Percentiles rank a stretch among this genome's conserved stretches.
These are phyloP conservation scores for Ichneumon xanthorius DNA, from an alignment of 2,888 invertebrate species.

Conservation along the genomic window DNA sequence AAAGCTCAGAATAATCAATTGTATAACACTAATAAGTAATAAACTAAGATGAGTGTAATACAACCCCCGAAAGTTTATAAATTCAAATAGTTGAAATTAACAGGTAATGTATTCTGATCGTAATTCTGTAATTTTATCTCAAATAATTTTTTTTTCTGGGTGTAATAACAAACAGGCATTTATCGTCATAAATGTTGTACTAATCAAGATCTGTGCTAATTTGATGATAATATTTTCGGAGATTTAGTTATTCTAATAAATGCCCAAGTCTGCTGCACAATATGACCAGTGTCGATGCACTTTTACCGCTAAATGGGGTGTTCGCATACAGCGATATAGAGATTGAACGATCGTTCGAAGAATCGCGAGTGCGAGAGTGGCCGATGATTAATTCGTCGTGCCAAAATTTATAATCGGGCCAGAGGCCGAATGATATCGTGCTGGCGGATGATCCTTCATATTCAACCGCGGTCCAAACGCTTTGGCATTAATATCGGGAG, in stretches of 20 bases:
- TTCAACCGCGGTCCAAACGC: constrained; percentile 40
- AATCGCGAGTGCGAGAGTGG: constrained; percentile 18
- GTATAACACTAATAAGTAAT: too few relatives aligned
- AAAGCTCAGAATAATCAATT: too few relatives aligned
- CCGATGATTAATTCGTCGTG: constrained; percentile 45
- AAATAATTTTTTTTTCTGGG: too few relatives aligned
- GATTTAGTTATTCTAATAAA: neutral
- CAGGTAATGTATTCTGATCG: too few relatives aligned
- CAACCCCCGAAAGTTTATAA: too few relatives aligned
- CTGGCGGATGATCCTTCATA: constrained; percentile 49
- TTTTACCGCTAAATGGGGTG: neutral
- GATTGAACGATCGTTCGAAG: constrained; percentile 27
- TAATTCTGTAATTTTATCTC: too few relatives aligned
- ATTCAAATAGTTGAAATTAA: too few relatives aligned
- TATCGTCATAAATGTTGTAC: too few relatives aligned
- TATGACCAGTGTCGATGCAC: neutral
- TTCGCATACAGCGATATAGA: neutral
- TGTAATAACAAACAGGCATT: too few relatives aligned
- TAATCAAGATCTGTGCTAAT: too few relatives aligned
- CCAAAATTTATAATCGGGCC: constrained; percentile 43
- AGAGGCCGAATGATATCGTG: constrained; percentile 51
- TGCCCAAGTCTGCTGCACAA: neutral
- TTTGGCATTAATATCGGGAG: constrained; percentile 62
- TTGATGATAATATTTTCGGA: neutral
- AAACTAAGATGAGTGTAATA: too few relatives aligned